Evolutionary conservation across 2,797 vertebrate species (phyloP), one percentile per base, ranked within the genome.

Genomic region (Meda fulgida): DNA sequence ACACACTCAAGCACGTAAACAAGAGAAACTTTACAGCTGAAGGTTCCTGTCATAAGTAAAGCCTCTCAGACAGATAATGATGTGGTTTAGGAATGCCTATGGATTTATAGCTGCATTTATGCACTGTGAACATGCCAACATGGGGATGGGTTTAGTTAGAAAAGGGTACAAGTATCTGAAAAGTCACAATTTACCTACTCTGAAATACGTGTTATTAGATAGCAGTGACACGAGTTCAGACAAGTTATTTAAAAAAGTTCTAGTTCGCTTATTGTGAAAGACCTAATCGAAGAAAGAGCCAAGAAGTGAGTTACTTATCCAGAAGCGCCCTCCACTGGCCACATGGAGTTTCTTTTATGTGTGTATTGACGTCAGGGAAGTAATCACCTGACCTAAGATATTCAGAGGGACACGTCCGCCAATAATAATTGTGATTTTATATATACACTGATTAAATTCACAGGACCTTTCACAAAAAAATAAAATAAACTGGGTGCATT

Each of bases 281-380:
- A 16, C 51, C 73, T 51, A 85, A 46, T 3, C 40, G 34, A 75
- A 55, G 31, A 16, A 3, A 14, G 0, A 43, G 73, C 38, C 31
- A 40, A 71, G 23, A 29, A 85, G 6, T 2, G 10, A 46, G 70
- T 82, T 72, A 34, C 34, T 83, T 43, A 78, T 82, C 66, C 58
- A 60, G 34, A 79, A 40, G 78, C 60, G 84, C 89, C 87, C 87
- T 84, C 90, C 85, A 29, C 85, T 88, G 90, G 80, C 66, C 43
- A 66, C 18, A 2, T 19, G 21, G 18, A 69, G 4, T 18, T 14
- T 36, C n/a, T 7, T 14, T 29, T 26, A 3, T 3, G 5, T 29
- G 26, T 55, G 18, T 11, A 31, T 31, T 65, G 31, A 14, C 76
- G 55, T 38, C 63, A 65, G 63, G 7, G 29, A 65, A 31, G 6